Percentiles rank a stretch among this genome's conserved stretches.
These are phyloP conservation scores for Eutolmus rufibarbis DNA, from an alignment of 2,888 invertebrate species.

Conservation along the genomic window DNA sequence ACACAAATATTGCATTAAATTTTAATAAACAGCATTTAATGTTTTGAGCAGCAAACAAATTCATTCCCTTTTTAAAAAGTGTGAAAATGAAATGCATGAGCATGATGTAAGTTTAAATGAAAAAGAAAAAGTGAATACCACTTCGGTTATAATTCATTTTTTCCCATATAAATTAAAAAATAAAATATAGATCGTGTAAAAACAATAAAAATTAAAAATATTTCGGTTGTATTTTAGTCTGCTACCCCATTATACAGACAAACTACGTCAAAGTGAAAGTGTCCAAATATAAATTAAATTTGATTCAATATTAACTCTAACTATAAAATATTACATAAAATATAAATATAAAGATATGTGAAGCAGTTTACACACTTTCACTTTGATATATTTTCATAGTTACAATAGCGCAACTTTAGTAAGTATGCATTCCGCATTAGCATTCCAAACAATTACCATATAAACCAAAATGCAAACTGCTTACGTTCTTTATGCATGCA, in stretches of 20 bases:
- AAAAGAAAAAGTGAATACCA: constrained; percentile 19
- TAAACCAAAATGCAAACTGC: not conserved
- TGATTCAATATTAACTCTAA: not conserved
- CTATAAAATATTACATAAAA: not conserved
- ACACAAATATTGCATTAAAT: not conserved
- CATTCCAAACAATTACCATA: constrained; percentile 21
- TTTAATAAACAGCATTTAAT: not conserved
- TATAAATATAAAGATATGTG: not conserved
- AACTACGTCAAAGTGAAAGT: constrained; percentile 1
- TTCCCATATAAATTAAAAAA: constrained; percentile 1
- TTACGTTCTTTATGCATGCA: not conserved
- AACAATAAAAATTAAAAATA: constrained; percentile 24
- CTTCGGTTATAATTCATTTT: constrained; percentile 22
- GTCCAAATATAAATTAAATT: not conserved
- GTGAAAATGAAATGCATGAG: constrained; percentile 18
- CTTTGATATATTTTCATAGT: not conserved
- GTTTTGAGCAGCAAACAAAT: not conserved
- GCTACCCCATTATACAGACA: constrained; percentile 59
- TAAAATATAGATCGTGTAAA: constrained; percentile 19
- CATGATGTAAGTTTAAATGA: constrained; percentile 11
- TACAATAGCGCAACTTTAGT: not conserved
- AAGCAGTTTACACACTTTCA: not conserved
- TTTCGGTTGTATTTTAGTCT: constrained; percentile 58
- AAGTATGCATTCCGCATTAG: constrained; percentile 9
- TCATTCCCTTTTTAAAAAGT: constrained; percentile 18